A percentile compares a stretch with the other conserved stretches of the same genome.
Conservation (phyloP, 92 coral and sea anemone species). For the Anthopleura xanthogrammica region DNA sequence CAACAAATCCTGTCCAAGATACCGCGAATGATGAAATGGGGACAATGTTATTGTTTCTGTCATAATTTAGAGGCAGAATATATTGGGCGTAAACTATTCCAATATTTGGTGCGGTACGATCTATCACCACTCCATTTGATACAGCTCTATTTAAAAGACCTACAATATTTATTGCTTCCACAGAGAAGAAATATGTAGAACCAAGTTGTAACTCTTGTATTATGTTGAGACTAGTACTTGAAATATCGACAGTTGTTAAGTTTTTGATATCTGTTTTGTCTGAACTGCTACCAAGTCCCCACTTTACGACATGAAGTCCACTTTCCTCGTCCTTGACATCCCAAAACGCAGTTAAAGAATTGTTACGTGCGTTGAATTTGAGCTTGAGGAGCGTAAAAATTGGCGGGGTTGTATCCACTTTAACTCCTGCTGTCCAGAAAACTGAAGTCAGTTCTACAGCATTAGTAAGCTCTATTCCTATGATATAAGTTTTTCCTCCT, state of each 20-base stretch:
- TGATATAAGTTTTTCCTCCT: slow-evolving; percentile 65
- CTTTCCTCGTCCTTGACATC: slow-evolving; percentile 64
- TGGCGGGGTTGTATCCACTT: slow-evolving; percentile 85
- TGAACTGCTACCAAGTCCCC: slow-evolving; percentile 82
- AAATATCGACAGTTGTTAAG: slow-evolving; percentile 40
- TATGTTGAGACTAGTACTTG: slow-evolving; percentile 15
- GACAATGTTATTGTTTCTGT: slow-evolving; percentile 70
- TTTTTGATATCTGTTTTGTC: slow-evolving; percentile 50
- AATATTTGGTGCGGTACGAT: slow-evolving; percentile 73
- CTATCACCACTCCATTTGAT: slow-evolving; percentile 81
- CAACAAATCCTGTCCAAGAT: slow-evolving; percentile 88
- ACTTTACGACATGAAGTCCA: slow-evolving; percentile 55
- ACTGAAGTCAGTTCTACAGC: slow-evolving; percentile 55
- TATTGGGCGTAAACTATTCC: slow-evolving; percentile 71
- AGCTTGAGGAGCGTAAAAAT: slow-evolving; percentile 57
- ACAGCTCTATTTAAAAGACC: slow-evolving; percentile 61
- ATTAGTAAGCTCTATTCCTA: slow-evolving; percentile 73
- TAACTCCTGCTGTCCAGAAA: slow-evolving; percentile 87
- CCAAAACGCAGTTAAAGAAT: slow-evolving; percentile 62
- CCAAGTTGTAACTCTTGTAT: slow-evolving; percentile 56
- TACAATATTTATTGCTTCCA: slow-evolving; percentile 65
- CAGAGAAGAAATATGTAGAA: slow-evolving; percentile 66
- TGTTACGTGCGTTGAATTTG: slow-evolving; percentile 53
- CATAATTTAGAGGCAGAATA: slow-evolving; percentile 72
- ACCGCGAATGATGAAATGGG: slow-evolving; percentile 73